phyloP scores from a whole-genome alignment of 2,113 vertebrate genomes.

The Festucalex cinctus region DNA sequence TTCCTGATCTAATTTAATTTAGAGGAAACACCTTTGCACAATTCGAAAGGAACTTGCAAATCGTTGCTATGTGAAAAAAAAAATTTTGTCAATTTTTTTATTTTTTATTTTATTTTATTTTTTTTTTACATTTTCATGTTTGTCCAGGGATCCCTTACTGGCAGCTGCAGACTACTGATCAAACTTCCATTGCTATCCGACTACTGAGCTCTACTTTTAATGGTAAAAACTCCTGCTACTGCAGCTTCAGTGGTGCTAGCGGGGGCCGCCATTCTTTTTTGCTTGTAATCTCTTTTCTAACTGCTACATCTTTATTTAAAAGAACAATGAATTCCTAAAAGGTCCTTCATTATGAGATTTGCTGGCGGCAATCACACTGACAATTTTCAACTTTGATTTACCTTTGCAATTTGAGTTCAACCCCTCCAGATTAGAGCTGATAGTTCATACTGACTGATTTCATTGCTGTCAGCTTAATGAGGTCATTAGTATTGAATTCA shows the following conservation, averaged over 20 bases:
- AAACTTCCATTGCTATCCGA: too few relatives aligned
- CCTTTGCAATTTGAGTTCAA: conserved; percentile 5
- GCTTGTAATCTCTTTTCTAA: neutral
- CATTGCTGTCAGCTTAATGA: conserved; percentile 47
- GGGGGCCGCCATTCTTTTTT: neutral
- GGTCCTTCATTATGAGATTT: neutral
- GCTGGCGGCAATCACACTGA: neutral
- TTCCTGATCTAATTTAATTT: too few relatives aligned
- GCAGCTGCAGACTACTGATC: too few relatives aligned
- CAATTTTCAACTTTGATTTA: neutral
- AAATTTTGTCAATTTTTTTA: too few relatives aligned
- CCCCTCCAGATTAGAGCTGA: conserved; percentile 11
- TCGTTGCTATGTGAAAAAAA: too few relatives aligned
- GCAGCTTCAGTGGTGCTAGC: neutral
- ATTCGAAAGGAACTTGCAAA: too few relatives aligned
- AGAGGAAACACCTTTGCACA: too few relatives aligned
- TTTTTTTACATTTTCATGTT: too few relatives aligned
- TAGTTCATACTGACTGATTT: conserved; percentile 42
- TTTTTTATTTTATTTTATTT: too few relatives aligned
- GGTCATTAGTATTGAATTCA: conserved; percentile 46
- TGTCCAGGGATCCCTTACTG: too few relatives aligned
- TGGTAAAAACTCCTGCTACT: too few relatives aligned
- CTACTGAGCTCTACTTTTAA: too few relatives aligned
- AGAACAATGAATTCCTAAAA: neutral
- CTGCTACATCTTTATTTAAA: neutral